phyloP scores from a whole-genome alignment of 23 tunicate species.

The Halocynthia roretzi region DNA sequence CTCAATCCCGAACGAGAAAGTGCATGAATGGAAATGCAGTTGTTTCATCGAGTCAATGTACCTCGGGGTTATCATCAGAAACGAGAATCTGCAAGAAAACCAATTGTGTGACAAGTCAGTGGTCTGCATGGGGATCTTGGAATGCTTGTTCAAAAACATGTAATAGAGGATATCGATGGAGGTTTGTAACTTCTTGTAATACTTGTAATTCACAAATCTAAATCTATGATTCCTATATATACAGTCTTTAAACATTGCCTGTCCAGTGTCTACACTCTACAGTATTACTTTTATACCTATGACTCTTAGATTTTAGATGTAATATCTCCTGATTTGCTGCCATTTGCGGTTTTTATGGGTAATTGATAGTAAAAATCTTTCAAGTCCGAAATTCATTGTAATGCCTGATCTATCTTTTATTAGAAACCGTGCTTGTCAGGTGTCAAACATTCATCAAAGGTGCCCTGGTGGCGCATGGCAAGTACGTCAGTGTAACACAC shows the following conservation, averaged over 20 bases:
- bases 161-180: constrained; percentile 36
- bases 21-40: background rate
- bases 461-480: constrained; percentile 21
- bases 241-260: background rate
- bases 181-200: constrained; percentile 2
- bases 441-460: too few species aligned
- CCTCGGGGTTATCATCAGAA: background rate
- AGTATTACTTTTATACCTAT: background rate
- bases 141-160: constrained; percentile 20
- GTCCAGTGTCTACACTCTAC: background rate
- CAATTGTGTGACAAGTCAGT: constrained; percentile 2
- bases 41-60: background rate
- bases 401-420: background rate
- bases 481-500: constrained; percentile 22
- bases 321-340: background rate
- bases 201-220: too few species aligned
- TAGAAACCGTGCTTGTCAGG: constrained; percentile 2
- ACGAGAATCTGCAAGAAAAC: constrained; percentile 1
- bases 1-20: background rate
- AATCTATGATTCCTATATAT: too few species aligned
- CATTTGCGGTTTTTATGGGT: background rate
- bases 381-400: too few species aligned
- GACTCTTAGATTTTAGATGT: too few species aligned
- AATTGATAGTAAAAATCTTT: background rate
- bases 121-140: constrained; percentile 41